Conservation (phyloP, 2,797 vertebrate genomes). For the Danio aesculapii region DNA sequence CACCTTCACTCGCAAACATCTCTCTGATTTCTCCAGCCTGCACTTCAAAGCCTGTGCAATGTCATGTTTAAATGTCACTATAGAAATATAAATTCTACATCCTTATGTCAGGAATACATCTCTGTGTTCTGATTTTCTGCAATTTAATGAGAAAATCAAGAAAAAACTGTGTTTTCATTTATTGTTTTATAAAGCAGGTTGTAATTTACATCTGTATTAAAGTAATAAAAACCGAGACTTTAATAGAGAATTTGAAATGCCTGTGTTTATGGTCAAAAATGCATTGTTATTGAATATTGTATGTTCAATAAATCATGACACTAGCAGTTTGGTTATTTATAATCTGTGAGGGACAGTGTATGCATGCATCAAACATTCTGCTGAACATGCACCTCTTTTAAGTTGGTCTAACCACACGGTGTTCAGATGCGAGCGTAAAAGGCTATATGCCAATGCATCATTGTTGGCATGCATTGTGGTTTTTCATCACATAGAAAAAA, state of each 20-base stretch:
- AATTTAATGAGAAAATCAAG: too few species aligned
- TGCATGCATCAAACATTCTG: constrained; percentile 33
- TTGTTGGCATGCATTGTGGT: constrained; percentile 32
- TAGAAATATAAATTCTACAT: not conserved
- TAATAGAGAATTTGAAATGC: too few species aligned
- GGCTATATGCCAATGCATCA: not conserved
- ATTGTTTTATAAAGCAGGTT: not conserved
- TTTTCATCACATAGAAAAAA: constrained; percentile 8
- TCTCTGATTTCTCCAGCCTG: not conserved
- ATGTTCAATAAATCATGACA: not conserved
- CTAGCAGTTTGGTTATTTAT: not conserved
- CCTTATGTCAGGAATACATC: not conserved
- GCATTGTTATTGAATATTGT: not conserved
- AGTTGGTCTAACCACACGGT: constrained; percentile 45
- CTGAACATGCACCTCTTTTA: not conserved
- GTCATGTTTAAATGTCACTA: constrained; percentile 1
- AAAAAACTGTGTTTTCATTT: too few species aligned
- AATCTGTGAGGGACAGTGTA: not conserved
- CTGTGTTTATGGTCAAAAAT: not conserved
- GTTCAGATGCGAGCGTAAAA: not conserved
- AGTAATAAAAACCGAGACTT: not conserved
- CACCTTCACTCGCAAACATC: not conserved
- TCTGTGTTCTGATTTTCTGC: not conserved
- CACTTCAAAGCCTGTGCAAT: constrained; percentile 9
- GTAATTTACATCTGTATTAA: not conserved